phyloP scores from a whole-genome alignment of 2,888 invertebrate genomes.

The Apamea anceps region DNA sequence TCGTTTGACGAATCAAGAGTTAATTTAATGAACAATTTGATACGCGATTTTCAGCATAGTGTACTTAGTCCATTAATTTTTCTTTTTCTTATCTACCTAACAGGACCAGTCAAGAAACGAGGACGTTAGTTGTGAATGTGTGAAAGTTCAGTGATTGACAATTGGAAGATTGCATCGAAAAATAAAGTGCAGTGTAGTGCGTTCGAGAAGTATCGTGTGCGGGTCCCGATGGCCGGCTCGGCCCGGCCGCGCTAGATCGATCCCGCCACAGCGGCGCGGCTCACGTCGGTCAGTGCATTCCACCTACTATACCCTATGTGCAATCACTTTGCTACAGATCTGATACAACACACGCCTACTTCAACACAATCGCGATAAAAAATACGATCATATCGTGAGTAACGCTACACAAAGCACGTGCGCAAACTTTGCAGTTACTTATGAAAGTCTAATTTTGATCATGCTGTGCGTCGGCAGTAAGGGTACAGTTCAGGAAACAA shows the following conservation, averaged over 20 bases:
- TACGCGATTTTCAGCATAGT: background rate
- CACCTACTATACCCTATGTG: conserved; percentile 59
- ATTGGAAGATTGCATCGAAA: conserved; percentile 49
- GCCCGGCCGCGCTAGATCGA: conserved; percentile 85
- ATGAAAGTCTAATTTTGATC: conserved; percentile 65
- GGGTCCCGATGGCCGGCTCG: conserved; percentile 76
- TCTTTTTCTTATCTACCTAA: conserved; percentile 16
- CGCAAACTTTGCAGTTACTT: conserved; percentile 48
- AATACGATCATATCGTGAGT: conserved; percentile 52
- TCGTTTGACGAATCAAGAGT: conserved; percentile 31
- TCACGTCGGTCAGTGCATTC: conserved; percentile 79
- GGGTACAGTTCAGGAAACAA: conserved; percentile 48
- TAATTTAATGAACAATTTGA: background rate
- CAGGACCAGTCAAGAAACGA: conserved; percentile 43
- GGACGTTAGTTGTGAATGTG: conserved; percentile 52
- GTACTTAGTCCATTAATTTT: background rate
- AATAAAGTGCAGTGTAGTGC: conserved; percentile 75
- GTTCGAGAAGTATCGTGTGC: conserved; percentile 64
- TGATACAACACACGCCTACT: conserved; percentile 40
- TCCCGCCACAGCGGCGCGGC: conserved; percentile 79
- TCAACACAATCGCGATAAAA: conserved; percentile 54
- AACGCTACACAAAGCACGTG: conserved; percentile 51
- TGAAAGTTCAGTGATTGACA: conserved; percentile 59
- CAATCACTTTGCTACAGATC: conserved; percentile 54
- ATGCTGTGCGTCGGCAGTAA: conserved; percentile 42